phyloP scores from a whole-genome alignment of 2,797 vertebrate species.

The Manis crassicaudata region DNA sequence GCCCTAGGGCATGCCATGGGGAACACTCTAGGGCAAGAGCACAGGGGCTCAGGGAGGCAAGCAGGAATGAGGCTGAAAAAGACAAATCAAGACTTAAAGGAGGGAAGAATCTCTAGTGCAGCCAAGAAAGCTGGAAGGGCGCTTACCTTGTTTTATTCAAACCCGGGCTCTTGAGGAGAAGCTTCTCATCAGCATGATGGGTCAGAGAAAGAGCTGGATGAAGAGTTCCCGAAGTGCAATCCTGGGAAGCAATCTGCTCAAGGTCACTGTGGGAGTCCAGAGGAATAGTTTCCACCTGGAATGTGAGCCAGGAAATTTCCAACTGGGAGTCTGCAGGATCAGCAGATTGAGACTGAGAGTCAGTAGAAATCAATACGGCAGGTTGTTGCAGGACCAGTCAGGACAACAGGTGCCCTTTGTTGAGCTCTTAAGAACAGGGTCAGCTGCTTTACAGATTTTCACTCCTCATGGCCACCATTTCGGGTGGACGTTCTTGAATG shows the following conservation, averaged over 20 bases:
- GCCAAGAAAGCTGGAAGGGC: neutral
- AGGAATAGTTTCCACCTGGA: neutral
- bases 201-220: neutral
- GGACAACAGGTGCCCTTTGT: neutral
- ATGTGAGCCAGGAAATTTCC: neutral
- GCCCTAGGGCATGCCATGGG: neutral
- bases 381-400: neutral
- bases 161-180: neutral
- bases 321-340: neutral
- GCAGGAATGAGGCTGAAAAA: too few relatives aligned
- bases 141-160: neutral
- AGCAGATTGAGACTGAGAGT: neutral
- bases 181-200: neutral
- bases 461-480: neutral
- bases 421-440: neutral
- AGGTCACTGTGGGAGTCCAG: neutral
- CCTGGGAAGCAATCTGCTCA: neutral
- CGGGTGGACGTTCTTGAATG: neutral
- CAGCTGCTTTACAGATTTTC: neutral
- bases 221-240: neutral
- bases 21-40: neutral
- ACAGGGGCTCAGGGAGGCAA: fast-evolving
- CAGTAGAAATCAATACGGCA: neutral
- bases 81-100: neutral
- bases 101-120: neutral